These are phyloP conservation scores for Chaitophorus viminalis DNA, from an alignment of 2,888 invertebrate species.

Conservation along the genomic window DNA sequence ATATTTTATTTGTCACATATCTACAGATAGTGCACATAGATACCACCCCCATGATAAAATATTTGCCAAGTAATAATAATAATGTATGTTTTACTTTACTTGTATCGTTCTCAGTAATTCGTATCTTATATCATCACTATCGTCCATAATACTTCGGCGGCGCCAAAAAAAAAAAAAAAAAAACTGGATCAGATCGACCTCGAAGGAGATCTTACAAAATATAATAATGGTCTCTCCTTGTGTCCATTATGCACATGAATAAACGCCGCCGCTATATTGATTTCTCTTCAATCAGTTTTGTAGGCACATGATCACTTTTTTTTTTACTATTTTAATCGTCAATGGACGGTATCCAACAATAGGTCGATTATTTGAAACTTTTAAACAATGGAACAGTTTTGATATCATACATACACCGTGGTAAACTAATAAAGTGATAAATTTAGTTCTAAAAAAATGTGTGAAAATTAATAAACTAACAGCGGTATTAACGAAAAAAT, in stretches of 20 bases:
- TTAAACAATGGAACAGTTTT: slow-evolving; percentile 39
- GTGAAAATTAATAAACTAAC: not conserved
- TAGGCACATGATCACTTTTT: not conserved
- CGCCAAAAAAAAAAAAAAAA: slow-evolving; percentile 24
- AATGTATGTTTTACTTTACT: slow-evolving; percentile 17
- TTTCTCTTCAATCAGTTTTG: slow-evolving; percentile 42
- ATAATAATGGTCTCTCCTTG: slow-evolving; percentile 35
- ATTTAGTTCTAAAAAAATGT: not conserved
- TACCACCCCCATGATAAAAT: not conserved
- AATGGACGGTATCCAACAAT: slow-evolving; percentile 21
- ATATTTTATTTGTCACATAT: not conserved
- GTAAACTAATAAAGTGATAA: not conserved
- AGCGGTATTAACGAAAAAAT: not conserved
- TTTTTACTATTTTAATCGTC: slow-evolving; percentile 9
- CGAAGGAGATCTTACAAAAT: slow-evolving; percentile 21
- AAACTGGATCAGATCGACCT: slow-evolving; percentile 35
- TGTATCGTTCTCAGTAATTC: slow-evolving; percentile 39
- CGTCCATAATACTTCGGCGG: slow-evolving; percentile 20
- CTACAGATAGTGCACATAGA: not conserved
- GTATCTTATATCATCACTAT: slow-evolving; percentile 29
- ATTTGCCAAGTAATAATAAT: slow-evolving; percentile 23
- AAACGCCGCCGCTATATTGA: slow-evolving; percentile 30
- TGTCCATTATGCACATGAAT: slow-evolving; percentile 36
- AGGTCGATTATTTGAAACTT: slow-evolving; percentile 21
- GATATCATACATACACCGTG: slow-evolving; percentile 17